A percentile compares a stretch with the other conserved stretches of the same genome.
Evolutionary conservation across 1,140 invertebrate species (phyloP).

Genomic region (Linepithema humile): DNA sequence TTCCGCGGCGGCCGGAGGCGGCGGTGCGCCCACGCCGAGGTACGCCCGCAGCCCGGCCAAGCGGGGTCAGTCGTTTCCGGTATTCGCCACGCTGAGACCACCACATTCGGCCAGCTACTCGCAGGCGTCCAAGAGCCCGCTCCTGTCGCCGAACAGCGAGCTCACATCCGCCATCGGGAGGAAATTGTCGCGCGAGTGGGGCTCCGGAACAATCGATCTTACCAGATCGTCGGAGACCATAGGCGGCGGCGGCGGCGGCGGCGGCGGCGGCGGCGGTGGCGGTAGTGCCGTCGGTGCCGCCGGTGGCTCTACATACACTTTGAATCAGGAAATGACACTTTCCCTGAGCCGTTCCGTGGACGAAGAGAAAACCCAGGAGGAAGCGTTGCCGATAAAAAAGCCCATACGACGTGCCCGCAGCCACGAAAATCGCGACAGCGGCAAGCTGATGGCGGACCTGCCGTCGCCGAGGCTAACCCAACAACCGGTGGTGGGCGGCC

Average conservation of each 20-base stretch:
- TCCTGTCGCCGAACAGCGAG: conserved; percentile 81
- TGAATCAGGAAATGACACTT: conserved; percentile 73
- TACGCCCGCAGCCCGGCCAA: conserved; percentile 82
- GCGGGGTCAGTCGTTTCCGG: conserved; percentile 82
- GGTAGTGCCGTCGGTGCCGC: conserved; percentile 7
- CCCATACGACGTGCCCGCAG: conserved; percentile 81
- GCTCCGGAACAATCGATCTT: conserved; percentile 79
- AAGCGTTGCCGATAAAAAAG: conserved; percentile 72
- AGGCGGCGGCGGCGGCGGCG: conserved; percentile 45
- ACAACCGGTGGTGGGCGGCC: conserved; percentile 79
- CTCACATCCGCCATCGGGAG: conserved; percentile 80
- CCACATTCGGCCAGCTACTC: conserved; percentile 70
- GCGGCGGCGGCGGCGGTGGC: not conserved
- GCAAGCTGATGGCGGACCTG: conserved; percentile 72
- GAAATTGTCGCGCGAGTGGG: conserved; percentile 82
- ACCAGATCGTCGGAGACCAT: conserved; percentile 80
- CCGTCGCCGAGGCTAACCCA: conserved; percentile 78
- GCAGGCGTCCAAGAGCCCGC: conserved; percentile 78
- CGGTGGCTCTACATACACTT: conserved; percentile 68
- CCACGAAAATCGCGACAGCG: conserved; percentile 80
- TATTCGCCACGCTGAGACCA: conserved; percentile 79
- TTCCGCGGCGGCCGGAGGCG: conserved; percentile 22
- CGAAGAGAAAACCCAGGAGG: conserved; percentile 72
- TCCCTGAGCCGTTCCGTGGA: conserved; percentile 64
- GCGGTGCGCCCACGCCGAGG: conserved; percentile 73